Evolutionary conservation across 2,113 vertebrate genomes (phyloP).

Genomic region (Hyperopisus bebe): DNA sequence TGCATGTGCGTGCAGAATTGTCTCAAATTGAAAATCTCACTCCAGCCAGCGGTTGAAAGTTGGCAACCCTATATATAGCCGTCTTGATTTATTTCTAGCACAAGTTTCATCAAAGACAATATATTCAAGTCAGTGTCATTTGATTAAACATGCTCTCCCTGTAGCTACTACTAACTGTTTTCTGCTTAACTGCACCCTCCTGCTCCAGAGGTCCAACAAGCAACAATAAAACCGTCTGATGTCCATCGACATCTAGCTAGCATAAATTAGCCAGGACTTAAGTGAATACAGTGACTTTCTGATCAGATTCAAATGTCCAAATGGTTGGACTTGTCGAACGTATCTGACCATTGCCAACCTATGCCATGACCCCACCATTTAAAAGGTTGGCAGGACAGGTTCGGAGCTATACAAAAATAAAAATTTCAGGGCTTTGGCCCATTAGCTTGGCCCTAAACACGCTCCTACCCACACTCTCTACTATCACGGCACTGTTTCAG

Average conservation of each 20-base stretch:
- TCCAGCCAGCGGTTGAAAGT: too few species aligned
- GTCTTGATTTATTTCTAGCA: neutral
- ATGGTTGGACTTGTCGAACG: neutral
- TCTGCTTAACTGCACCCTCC: neutral
- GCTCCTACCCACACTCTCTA: too few species aligned
- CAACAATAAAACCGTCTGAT: neutral
- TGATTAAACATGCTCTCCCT: neutral
- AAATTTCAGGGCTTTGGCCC: too few species aligned
- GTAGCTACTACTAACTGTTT: neutral
- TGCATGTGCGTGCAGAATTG: too few species aligned
- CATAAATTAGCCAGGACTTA: neutral
- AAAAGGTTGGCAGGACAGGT: too few species aligned
- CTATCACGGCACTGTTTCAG: too few species aligned
- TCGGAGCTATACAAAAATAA: too few species aligned
- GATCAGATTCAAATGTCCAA: neutral
- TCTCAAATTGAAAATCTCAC: too few species aligned
- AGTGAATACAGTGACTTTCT: neutral
- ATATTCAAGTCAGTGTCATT: neutral
- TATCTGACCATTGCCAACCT: neutral
- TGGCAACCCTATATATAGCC: neutral
- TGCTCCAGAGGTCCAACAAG: neutral
- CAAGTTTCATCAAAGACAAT: neutral
- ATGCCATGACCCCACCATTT: too few species aligned
- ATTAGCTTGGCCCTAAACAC: too few species aligned
- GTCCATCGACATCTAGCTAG: neutral